Evolutionary conservation across 2,113 vertebrate species (phyloP).

Genomic region (Entelurus aequoreus): DNA sequence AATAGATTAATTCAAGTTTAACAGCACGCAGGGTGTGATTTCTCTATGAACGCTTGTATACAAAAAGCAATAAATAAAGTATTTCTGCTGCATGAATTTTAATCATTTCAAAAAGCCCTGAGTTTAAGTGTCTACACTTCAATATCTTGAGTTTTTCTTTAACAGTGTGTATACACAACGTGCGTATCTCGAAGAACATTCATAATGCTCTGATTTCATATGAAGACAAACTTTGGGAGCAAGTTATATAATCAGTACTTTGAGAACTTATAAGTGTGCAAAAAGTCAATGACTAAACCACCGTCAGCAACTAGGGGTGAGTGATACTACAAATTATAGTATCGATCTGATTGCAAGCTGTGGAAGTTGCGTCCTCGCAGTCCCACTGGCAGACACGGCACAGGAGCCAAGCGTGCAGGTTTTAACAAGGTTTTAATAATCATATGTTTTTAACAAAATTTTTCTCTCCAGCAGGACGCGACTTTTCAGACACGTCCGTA

Average conservation of each 20-base stretch:
- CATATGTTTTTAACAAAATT: too few relatives aligned
- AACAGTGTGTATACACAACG: not conserved
- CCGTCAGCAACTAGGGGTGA: not conserved
- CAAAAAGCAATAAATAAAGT: conserved; percentile 34
- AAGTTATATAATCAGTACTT: not conserved
- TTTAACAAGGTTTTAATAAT: too few relatives aligned
- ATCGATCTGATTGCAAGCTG: too few relatives aligned
- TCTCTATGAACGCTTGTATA: conserved; percentile 21
- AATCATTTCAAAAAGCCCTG: conserved; percentile 11
- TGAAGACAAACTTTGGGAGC: not conserved
- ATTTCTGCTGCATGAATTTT: conserved; percentile 34
- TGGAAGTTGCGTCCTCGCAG: too few relatives aligned
- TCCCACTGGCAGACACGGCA: too few relatives aligned
- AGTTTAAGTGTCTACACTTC: conserved; percentile 17
- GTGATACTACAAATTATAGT: too few relatives aligned
- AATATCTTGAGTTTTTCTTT: conserved; percentile 10
- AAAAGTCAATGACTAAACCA: not conserved
- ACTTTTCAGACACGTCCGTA: too few relatives aligned
- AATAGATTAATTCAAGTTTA: conserved; percentile 22
- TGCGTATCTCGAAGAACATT: conserved; percentile 12
- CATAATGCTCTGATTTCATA: not conserved
- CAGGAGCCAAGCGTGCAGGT: too few relatives aligned
- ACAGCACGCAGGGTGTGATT: conserved; percentile 34
- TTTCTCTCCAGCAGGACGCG: too few relatives aligned
- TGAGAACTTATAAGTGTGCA: not conserved